A percentile compares a stretch with the other conserved stretches of the same genome.
These are phyloP conservation scores for Stomorhina lunata DNA, from an alignment of 2,888 invertebrate species.

Conservation along the genomic window DNA sequence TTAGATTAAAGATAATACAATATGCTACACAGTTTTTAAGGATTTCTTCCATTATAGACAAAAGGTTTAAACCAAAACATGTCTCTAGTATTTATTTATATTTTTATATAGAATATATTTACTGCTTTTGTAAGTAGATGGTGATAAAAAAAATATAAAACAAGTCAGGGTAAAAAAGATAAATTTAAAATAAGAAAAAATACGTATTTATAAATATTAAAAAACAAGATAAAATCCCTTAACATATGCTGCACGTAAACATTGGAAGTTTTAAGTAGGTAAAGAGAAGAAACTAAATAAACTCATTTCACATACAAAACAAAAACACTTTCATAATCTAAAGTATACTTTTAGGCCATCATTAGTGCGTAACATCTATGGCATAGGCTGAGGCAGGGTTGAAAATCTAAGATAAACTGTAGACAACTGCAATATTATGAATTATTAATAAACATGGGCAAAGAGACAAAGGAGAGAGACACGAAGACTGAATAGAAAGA, in stretches of 20 bases:
- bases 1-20: conserved; percentile 54
- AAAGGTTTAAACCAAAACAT: not conserved
- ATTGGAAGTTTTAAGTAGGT: not conserved
- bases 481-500: not conserved
- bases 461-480: not conserved
- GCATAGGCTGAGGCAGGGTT: not conserved
- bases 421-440: conserved; percentile 17
- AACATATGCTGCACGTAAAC: conserved; percentile 22
- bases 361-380: conserved; percentile 22
- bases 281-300: not conserved
- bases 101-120: conserved; percentile 24
- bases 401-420: not conserved
- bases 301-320: too few species aligned
- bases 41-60: not conserved
- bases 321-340: not conserved
- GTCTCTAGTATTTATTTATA: not conserved
- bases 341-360: conserved; percentile 45
- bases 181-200: conserved; percentile 6
- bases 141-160: not conserved
- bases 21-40: not conserved
- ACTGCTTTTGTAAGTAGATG: conserved; percentile 20
- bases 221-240: not conserved
- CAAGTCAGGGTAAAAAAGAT: not conserved
- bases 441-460: conserved; percentile 30
- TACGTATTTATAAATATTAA: not conserved